A percentile compares a stretch with the other conserved stretches of the same genome.
These are phyloP conservation scores for Gibbula magus DNA, from an alignment of 2,888 invertebrate species.

Conservation along the genomic window DNA sequence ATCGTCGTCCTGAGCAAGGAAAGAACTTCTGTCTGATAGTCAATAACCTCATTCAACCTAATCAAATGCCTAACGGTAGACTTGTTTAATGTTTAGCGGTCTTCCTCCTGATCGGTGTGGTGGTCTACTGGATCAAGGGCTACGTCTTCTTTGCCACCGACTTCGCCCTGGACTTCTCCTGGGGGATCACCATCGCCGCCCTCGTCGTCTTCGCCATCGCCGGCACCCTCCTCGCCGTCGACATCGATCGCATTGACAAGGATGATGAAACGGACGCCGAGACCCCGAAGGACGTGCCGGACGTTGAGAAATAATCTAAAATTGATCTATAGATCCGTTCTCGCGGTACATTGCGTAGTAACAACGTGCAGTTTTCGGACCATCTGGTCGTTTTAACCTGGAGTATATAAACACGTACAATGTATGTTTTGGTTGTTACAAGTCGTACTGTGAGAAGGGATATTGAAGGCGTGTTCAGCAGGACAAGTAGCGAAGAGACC, in stretches of 20 bases:
- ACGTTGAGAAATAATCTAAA: not conserved
- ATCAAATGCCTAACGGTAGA: not conserved
- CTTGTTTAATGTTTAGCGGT: not conserved
- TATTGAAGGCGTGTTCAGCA: too few relatives aligned
- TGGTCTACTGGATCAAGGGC: not conserved
- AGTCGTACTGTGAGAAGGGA: too few relatives aligned
- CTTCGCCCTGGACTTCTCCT: constrained; percentile 9
- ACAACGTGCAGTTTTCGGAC: too few relatives aligned
- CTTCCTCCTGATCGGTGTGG: not conserved
- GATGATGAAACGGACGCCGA: not conserved
- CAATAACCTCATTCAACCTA: not conserved
- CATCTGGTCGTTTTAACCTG: too few relatives aligned
- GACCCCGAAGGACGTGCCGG: not conserved
- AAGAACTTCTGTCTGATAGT: not conserved
- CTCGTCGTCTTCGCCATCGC: not conserved
- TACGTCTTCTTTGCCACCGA: constrained; percentile 3
- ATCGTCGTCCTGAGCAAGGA: not conserved
- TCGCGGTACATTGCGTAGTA: not conserved
- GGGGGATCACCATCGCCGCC: not conserved
- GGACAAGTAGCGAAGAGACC: too few relatives aligned
- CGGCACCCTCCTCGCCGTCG: constrained; percentile 1
- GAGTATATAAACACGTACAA: too few relatives aligned
- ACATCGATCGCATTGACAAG: constrained; percentile 13
- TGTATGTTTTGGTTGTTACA: too few relatives aligned
- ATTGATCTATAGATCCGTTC: not conserved